Evolutionary conservation across 1,140 invertebrate genomes (phyloP).

Genomic region (Drosophila ohnishii): DNA sequence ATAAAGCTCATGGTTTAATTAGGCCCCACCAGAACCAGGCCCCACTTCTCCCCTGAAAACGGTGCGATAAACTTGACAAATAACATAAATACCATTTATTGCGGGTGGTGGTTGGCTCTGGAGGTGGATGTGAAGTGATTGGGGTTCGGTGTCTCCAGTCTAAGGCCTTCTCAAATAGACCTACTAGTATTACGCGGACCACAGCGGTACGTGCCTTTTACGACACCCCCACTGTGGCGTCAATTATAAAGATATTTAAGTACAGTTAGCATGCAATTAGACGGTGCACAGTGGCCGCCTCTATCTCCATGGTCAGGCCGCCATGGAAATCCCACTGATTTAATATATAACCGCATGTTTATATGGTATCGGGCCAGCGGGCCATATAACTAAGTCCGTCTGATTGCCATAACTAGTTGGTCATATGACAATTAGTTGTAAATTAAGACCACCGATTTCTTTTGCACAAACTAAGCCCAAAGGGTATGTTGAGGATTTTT

Average conservation of each 20-base stretch:
- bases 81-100: constrained; percentile 81
- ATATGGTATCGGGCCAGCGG: constrained; percentile 26
- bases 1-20: constrained; percentile 74
- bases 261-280: constrained; percentile 80
- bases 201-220: constrained; percentile 60
- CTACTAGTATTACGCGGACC: constrained; percentile 73
- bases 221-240: constrained; percentile 70
- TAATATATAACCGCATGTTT: constrained; percentile 31
- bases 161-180: constrained; percentile 61
- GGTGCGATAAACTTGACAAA: constrained; percentile 78
- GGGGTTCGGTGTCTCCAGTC: constrained; percentile 42
- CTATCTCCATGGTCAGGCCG: constrained; percentile 39
- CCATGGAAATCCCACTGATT: constrained; percentile 58
- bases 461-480: constrained; percentile 25
- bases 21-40: constrained; percentile 34
- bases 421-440: constrained; percentile 81
- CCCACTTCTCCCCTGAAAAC: constrained; percentile 8
- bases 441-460: constrained; percentile 58
- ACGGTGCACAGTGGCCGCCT: constrained; percentile 27
- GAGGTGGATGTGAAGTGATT: constrained; percentile 23
- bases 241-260: constrained; percentile 82
- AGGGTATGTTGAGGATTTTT: constrained; percentile 37
- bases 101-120: constrained; percentile 58
- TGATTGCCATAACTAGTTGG: constrained; percentile 58
- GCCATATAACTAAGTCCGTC: constrained; percentile 62